phyloP scores from a whole-genome alignment of 2,797 vertebrate genomes.

The Pseudomugil gertrudae region DNA sequence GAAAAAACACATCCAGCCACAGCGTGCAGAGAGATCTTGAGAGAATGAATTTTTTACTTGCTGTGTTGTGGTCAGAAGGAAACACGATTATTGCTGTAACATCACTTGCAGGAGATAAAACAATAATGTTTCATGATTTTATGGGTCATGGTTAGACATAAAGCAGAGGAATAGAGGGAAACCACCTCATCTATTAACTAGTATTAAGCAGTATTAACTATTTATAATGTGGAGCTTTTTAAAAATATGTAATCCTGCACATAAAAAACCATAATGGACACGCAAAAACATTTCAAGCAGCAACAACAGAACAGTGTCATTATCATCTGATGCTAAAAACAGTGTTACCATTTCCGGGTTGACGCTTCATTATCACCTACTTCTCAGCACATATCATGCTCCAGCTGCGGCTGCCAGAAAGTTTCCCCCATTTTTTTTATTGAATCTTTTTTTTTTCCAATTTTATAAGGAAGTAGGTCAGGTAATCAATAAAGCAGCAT shows the following conservation, averaged over 20 bases:
- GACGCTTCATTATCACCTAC: neutral
- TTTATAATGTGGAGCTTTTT: too few relatives aligned
- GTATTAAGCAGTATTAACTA: neutral
- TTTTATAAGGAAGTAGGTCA: slow-evolving; percentile 45
- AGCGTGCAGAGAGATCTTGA: too few relatives aligned
- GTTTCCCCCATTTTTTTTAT: too few relatives aligned
- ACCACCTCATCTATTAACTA: too few relatives aligned
- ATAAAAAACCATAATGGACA: neutral
- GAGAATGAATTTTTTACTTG: neutral
- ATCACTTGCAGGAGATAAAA: neutral
- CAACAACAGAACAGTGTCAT: too few relatives aligned
- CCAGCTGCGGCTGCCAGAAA: neutral
- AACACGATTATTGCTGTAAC: neutral
- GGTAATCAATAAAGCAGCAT: slow-evolving; percentile 48
- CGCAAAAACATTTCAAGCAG: too few relatives aligned
- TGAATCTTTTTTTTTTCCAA: slow-evolving; percentile 18
- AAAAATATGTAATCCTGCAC: too few relatives aligned
- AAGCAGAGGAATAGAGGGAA: neutral
- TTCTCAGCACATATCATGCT: neutral
- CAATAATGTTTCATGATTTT: neutral
- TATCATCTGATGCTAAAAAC: too few relatives aligned
- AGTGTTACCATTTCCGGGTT: too few relatives aligned
- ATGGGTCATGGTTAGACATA: neutral
- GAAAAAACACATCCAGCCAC: too few relatives aligned
- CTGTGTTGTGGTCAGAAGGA: neutral